Percentiles rank a stretch among this genome's conserved stretches.
Evolutionary conservation across 2,797 vertebrate genomes (phyloP).

Genomic region (Remorina albescens): DNA sequence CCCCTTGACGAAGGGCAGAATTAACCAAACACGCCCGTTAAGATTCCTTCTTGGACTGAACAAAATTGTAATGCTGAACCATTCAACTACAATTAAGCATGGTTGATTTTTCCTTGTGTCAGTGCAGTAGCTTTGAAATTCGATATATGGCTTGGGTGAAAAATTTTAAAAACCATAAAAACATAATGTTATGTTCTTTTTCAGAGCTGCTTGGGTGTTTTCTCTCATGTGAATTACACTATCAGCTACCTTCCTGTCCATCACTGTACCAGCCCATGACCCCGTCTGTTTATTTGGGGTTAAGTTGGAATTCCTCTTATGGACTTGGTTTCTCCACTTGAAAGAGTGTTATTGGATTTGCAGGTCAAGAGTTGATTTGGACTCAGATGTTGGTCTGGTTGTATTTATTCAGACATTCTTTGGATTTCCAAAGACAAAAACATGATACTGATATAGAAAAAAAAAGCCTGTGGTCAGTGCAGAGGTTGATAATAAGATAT

Average conservation of each 20-base stretch:
- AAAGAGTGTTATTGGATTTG: conserved; percentile 30
- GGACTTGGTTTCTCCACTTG: conserved; percentile 26
- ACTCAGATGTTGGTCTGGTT: conserved; percentile 17
- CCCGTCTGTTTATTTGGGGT: conserved; percentile 30
- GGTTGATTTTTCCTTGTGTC: conserved; percentile 10
- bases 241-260: conserved; percentile 12
- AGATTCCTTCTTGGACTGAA: conserved; percentile 17
- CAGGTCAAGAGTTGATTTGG: conserved; percentile 47
- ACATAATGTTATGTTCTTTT: background rate
- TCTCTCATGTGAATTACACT: background rate
- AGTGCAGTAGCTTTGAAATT: background rate
- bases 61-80: conserved; percentile 15
- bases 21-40: conserved; percentile 46
- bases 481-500: conserved; percentile 7
- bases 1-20: conserved; percentile 39
- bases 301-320: conserved; percentile 47
- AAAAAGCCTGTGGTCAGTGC: background rate
- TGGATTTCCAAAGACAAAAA: conserved; percentile 22
- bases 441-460: background rate
- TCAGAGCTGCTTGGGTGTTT: conserved; percentile 1
- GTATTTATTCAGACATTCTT: conserved; percentile 47
- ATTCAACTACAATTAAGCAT: conserved; percentile 17
- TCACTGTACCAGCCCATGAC: conserved; percentile 30
- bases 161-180: background rate
- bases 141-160: background rate